These are phyloP conservation scores for Himalopsyche tibetana DNA, from an alignment of 2,888 invertebrate species.

Conservation along the genomic window DNA sequence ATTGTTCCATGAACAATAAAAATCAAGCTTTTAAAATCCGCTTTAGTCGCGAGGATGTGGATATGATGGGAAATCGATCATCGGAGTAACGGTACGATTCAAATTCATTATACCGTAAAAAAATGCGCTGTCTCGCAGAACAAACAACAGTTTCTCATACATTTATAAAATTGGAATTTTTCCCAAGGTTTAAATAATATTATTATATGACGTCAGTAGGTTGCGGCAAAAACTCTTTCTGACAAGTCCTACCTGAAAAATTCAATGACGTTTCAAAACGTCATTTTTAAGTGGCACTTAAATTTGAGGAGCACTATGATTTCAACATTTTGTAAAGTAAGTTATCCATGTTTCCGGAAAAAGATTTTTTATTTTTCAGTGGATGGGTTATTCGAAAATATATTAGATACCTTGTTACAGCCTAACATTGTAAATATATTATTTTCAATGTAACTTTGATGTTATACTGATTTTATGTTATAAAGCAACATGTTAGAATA, in stretches of 20 bases:
- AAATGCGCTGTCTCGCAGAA: neutral
- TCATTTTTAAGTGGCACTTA: constrained; percentile 42
- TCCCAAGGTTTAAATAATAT: neutral
- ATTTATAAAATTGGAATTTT: neutral
- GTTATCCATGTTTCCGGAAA: neutral
- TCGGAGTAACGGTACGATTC: neutral
- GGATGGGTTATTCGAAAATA: too few species aligned
- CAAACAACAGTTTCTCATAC: neutral
- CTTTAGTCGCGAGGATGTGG: neutral
- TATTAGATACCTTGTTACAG: too few species aligned
- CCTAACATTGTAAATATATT: too few species aligned
- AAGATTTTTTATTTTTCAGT: neutral
- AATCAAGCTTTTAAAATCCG: neutral
- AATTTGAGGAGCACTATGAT: constrained; percentile 14
- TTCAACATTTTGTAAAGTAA: neutral
- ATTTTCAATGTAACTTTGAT: too few species aligned
- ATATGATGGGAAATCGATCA: neutral
- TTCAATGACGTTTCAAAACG: constrained; percentile 1
- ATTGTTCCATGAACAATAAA: neutral
- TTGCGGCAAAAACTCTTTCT: neutral
- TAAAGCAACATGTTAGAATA: too few species aligned
- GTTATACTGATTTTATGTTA: too few species aligned
- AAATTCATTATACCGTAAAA: neutral
- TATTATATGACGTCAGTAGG: neutral
- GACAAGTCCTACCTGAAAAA: neutral